Conservation (phyloP, 2,797 vertebrate genomes). For the Hafferia zeledoni region DNA sequence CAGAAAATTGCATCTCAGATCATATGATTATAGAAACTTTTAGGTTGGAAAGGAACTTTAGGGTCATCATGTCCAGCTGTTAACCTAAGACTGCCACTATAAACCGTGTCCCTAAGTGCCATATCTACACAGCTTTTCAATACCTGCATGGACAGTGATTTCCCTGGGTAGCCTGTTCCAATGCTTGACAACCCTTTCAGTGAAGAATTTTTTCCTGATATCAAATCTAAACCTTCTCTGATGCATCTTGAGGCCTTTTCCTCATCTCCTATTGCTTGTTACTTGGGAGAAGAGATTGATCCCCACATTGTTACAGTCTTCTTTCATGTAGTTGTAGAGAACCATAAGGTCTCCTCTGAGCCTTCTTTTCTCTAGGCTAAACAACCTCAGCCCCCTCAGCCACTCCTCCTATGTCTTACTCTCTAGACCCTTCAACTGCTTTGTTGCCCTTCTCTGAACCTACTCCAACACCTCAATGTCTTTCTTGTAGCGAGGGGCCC, state of each 20-base stretch:
- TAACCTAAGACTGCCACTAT: not conserved
- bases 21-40: not conserved
- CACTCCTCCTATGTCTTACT: not conserved
- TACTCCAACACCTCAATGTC: not conserved
- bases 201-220: not conserved
- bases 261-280: not conserved
- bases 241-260: not conserved
- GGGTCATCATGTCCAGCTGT: not conserved
- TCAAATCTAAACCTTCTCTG: rapidly evolving
- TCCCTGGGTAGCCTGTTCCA: not conserved
- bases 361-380: not conserved
- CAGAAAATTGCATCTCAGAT: not conserved
- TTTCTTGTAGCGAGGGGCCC: not conserved
- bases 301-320: not conserved
- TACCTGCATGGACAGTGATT: not conserved
- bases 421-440: not conserved
- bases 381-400: not conserved
- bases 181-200: not conserved
- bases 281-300: not conserved
- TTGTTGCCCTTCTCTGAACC: not conserved
- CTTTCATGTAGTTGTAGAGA: not conserved
- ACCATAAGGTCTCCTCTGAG: not conserved
- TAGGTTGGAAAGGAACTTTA: not conserved
- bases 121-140: not conserved
- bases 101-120: not conserved